Base-by-base conservation (phyloP, 2,113 vertebrate species). In the Pitta sordida region DNA sequence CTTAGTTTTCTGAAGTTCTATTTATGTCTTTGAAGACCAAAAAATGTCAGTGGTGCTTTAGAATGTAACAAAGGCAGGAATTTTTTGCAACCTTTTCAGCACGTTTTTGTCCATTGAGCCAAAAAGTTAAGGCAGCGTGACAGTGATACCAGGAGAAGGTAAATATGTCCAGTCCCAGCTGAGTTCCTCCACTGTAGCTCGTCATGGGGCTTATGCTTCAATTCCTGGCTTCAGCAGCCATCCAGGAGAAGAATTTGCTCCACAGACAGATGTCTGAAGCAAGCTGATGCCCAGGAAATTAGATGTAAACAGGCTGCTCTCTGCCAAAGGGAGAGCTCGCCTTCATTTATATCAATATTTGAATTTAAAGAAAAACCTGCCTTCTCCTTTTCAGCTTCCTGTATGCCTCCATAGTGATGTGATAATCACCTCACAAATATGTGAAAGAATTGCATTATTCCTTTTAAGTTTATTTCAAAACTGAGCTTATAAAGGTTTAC, bases 381-480 rank as follows among this genome's bases (percentile, higher is more conserved):
- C 32, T 87, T 83, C 51, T 83, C n/a, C 82, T 41, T 75, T 90
- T 79, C 58, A 73, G 44, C 15, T 87, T 95, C 79, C 65, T 30
- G 11, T 46, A 19, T 49, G 68, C 22, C 58, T 80, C 63, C 71
- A 65, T 65, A 95, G 93, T 51, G 67, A 93, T 88, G 76, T 63
- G 71, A 90, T 93, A 86, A 88, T 93, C 76, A 48, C 59, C 48
- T 77, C 70, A 55, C 64, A 91, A 86, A 90, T 71, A 78, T 8
- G 70, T 59, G 63, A 75, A 88, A 83, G 51, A 67, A 36, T 21
- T 51, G 39, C 37, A 55, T 63, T 62, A 74, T 78, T 93, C 88
- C 43, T 83, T 94, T 90, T 9, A 95, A 91, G 53, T 76, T 91
- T 80, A 83, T 86, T 94, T 86, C 71, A 81, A 83, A 93, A 88